Evolutionary conservation across 2,888 invertebrate species (phyloP).

Genomic region (Drosophila melanocephala): DNA sequence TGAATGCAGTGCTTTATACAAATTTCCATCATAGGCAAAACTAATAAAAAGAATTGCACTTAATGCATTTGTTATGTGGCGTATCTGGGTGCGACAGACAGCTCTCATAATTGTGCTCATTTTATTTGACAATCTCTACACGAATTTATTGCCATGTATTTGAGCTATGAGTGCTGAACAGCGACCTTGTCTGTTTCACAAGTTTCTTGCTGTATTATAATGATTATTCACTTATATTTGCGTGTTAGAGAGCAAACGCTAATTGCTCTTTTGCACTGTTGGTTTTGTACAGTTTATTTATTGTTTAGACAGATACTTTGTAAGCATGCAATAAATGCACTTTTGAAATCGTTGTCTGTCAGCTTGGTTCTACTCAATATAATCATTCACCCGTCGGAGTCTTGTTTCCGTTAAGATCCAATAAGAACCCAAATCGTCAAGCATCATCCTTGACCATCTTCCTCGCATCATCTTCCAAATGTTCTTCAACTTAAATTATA

Average conservation of each 20-base stretch:
- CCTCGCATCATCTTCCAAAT: background rate
- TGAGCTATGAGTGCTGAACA: background rate
- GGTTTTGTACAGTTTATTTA: background rate
- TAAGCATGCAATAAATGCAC: background rate
- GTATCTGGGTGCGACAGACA: conserved; percentile 53
- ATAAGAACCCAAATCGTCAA: background rate
- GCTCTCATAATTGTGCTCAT: conserved; percentile 48
- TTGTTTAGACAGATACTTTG: background rate
- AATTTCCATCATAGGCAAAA: conserved; percentile 15
- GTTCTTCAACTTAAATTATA: background rate
- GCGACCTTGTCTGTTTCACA: conserved; percentile 27
- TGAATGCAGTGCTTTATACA: conserved; percentile 27
- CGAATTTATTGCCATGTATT: conserved; percentile 31
- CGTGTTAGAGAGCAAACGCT: background rate
- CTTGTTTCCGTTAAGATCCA: background rate
- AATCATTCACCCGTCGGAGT: background rate
- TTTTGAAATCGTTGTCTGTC: background rate
- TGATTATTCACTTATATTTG: conserved; percentile 11
- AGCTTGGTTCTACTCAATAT: background rate
- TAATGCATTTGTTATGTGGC: conserved; percentile 34
- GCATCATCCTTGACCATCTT: background rate
- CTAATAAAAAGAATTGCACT: background rate
- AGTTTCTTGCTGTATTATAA: background rate
- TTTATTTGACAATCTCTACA: conserved; percentile 28
- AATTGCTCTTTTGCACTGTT: conserved; percentile 1